phyloP scores from a whole-genome alignment of 2,113 vertebrate species.

The Colius striatus region DNA sequence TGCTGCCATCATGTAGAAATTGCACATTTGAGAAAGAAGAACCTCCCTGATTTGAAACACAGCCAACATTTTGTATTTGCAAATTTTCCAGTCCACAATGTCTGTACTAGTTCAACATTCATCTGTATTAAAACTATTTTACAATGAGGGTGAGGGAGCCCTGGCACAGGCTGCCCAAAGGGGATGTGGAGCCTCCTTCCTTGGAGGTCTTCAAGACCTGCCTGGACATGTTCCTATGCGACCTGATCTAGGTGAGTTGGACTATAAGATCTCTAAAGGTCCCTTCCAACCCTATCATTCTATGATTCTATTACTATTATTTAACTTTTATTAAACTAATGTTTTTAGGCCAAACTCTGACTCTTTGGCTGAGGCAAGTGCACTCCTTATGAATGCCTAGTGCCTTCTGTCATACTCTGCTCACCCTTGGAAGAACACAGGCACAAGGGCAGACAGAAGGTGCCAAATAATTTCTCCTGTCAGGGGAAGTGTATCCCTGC shows the following conservation, averaged over 20 bases:
- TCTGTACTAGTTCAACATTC: background rate
- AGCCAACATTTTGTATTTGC: background rate
- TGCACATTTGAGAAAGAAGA: background rate
- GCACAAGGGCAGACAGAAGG: background rate
- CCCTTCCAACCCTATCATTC: too few relatives aligned
- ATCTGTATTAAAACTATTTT: background rate
- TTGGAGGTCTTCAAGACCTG: too few relatives aligned
- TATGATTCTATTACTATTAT: background rate
- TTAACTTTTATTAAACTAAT: background rate
- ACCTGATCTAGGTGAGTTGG: too few relatives aligned
- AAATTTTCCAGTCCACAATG: background rate
- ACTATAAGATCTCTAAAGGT: too few relatives aligned
- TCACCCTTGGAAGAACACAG: background rate
- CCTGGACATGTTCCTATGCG: too few relatives aligned
- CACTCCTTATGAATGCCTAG: background rate
- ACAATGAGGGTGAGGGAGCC: too few relatives aligned
- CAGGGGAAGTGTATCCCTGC: background rate
- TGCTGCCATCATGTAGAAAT: background rate
- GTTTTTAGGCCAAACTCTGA: background rate
- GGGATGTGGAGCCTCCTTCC: too few relatives aligned
- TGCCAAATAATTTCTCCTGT: background rate
- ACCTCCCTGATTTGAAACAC: background rate
- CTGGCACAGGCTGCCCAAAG: too few relatives aligned
- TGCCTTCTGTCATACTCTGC: background rate
- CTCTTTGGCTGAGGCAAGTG: background rate